Conservation (phyloP, 2,797 vertebrate species). For the Sebastes iracundus region DNA sequence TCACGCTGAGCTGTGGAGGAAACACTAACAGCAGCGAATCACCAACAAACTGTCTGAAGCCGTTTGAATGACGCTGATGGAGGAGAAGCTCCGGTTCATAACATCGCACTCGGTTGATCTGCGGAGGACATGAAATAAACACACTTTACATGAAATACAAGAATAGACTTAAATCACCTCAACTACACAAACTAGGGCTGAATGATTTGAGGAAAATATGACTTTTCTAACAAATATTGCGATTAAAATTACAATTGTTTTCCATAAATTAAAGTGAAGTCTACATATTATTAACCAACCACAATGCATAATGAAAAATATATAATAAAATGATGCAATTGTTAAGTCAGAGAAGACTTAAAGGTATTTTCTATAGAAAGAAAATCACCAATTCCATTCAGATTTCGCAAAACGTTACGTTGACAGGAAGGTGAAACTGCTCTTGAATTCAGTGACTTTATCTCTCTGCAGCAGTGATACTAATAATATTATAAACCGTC, state of each 20-base stretch:
- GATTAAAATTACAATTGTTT: no score
- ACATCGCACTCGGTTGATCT: no score
- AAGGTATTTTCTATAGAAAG: not conserved
- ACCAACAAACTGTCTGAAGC: not conserved
- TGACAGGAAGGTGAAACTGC: no score
- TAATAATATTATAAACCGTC: not conserved
- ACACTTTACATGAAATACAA: not conserved
- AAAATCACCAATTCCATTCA: no score
- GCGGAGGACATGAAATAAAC: not conserved
- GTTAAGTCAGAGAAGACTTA: no score
- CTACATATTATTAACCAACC: no score
- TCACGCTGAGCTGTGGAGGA: not conserved
- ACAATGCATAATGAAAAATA: fast-evolving
- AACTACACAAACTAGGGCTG: not conserved
- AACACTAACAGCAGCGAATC: not conserved
- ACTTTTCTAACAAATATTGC: not conserved
- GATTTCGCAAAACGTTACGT: no score
- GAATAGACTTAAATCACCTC: not conserved
- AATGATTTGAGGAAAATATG: not conserved
- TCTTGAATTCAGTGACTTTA: not conserved
- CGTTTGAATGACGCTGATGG: no score
- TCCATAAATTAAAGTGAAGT: no score
- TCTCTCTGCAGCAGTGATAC: not conserved
- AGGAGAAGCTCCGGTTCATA: not conserved
- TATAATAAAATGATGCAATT: no score